phyloP scores from a whole-genome alignment of 2,888 invertebrate genomes.

The Dinocampus coccinellae region DNA sequence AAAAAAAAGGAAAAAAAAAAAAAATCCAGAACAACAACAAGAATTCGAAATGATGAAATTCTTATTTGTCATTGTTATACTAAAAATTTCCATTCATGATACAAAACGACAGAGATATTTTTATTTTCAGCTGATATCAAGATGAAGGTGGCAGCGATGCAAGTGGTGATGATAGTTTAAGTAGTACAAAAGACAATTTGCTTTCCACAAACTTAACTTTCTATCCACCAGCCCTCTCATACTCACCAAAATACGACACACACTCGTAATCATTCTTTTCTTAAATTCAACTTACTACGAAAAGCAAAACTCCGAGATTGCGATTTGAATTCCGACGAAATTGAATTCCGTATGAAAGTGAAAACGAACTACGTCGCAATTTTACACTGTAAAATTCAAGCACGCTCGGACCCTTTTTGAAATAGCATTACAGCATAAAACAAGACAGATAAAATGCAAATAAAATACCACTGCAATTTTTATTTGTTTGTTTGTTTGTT shows the following conservation, averaged over 20 bases:
- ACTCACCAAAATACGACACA: not conserved
- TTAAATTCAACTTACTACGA: constrained; percentile 30
- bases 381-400: constrained; percentile 18
- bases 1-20: too few species aligned
- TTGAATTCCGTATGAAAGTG: constrained; percentile 43
- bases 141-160: too few species aligned
- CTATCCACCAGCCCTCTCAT: not conserved
- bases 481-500: too few species aligned
- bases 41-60: constrained; percentile 8
- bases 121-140: not conserved
- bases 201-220: not conserved
- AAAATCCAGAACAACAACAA: too few species aligned
- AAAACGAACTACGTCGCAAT: constrained; percentile 35
- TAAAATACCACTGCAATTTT: constrained; percentile 6
- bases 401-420: constrained; percentile 27
- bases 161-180: constrained; percentile 14
- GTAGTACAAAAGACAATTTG: constrained; percentile 7
- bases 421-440: constrained; percentile 36
- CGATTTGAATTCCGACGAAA: constrained; percentile 39
- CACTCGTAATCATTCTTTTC: constrained; percentile 20
- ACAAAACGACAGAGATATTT: not conserved
- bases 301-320: constrained; percentile 25
- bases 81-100: not conserved
- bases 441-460: constrained; percentile 28
- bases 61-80: not conserved